Percentiles rank a stretch among this genome's conserved stretches.
phyloP scores from a whole-genome alignment of 2,888 invertebrate genomes.

The Invenusta paracnida region DNA sequence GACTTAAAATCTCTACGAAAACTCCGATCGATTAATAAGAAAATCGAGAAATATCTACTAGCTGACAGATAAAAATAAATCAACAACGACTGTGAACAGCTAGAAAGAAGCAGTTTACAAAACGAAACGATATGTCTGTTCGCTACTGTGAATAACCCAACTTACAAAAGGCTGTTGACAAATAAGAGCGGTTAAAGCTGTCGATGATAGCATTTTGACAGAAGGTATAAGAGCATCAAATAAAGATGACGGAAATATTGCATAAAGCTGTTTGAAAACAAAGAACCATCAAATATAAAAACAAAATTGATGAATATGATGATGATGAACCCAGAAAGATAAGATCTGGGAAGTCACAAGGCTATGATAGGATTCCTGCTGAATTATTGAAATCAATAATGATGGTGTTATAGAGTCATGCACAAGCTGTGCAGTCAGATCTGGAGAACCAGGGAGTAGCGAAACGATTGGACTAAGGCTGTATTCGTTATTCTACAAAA shows the following conservation, averaged over 20 bases:
- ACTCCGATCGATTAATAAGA: not conserved
- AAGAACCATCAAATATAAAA: not conserved
- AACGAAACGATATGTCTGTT: not conserved
- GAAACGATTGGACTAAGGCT: constrained; percentile 1
- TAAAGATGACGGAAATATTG: not conserved
- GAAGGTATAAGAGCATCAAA: no score
- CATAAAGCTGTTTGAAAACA: not conserved
- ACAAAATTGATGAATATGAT: not conserved
- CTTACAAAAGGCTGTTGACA: not conserved
- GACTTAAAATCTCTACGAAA: not conserved
- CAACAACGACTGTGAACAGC: not conserved
- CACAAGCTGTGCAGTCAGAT: not conserved
- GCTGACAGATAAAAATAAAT: not conserved
- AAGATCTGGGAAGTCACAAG: not conserved
- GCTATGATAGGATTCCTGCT: not conserved
- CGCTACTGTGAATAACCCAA: not conserved
- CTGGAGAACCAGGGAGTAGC: not conserved
- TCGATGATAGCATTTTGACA: not conserved
- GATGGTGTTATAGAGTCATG: not conserved
- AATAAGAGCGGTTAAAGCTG: not conserved
- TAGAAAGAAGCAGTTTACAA: not conserved
- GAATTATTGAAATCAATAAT: not conserved
- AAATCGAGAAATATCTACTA: not conserved
- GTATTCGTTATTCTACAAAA: not conserved
- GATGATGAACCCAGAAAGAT: not conserved